Conservation (phyloP, 2,797 vertebrate species). For the Enteromius thamalakanensis region DNA sequence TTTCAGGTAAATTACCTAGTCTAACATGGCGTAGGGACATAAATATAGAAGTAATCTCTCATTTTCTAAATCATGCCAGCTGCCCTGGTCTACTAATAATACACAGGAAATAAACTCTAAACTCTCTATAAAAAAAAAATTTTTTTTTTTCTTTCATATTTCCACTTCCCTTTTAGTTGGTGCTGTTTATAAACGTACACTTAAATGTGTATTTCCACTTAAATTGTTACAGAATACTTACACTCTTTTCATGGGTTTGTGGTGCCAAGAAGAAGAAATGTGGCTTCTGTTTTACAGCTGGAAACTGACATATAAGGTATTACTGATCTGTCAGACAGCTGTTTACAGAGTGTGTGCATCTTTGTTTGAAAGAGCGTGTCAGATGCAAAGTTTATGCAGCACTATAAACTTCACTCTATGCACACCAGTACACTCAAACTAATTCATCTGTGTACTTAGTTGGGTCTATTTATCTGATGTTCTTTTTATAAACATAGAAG, state of each 20-base stretch:
- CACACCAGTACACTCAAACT: not conserved
- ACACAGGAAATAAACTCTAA: conserved; percentile 7
- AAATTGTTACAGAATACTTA: not conserved
- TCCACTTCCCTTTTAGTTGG: conserved; percentile 1
- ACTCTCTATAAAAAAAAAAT: not conserved
- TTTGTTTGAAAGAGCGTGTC: conserved; percentile 34
- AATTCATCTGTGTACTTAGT: not conserved
- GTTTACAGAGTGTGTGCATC: conserved; percentile 57
- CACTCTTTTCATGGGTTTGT: not conserved
- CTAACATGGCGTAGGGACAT: not conserved
- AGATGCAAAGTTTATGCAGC: not conserved
- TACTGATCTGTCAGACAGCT: conserved; percentile 21
- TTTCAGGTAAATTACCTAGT: not conserved
- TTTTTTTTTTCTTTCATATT: not conserved
- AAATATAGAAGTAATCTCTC: not conserved
- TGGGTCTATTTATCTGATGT: not conserved
- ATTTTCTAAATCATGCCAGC: not conserved
- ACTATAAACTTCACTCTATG: conserved; percentile 13
- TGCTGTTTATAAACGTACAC: not conserved
- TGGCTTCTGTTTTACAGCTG: conserved; percentile 22
- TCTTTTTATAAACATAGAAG: conserved; percentile 7
- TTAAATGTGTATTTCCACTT: not conserved
- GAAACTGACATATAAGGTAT: conserved; percentile 24
- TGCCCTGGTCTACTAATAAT: not conserved
- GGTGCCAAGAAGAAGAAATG: conserved; percentile 16